A percentile compares a stretch with the other conserved stretches of the same genome.
phyloP scores from a whole-genome alignment of 1,140 invertebrate genomes.

The Pseudoatta argentina region DNA sequence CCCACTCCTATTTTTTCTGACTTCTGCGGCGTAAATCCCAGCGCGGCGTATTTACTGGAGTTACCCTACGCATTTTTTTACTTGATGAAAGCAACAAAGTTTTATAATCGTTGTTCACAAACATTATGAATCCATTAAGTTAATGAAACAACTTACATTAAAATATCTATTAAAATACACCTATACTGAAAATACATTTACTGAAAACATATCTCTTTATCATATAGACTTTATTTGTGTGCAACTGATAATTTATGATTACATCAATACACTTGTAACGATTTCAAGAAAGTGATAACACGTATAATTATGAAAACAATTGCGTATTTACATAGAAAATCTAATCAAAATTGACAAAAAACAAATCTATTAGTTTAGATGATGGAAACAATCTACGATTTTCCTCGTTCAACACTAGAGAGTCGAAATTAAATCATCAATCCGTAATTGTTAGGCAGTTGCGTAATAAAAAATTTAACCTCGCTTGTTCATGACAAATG shows the following conservation, averaged over 20 bases:
- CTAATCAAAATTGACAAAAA: background rate
- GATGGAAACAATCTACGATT: background rate
- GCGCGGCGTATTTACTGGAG: too few species aligned
- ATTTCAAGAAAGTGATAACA: slow-evolving; percentile 11
- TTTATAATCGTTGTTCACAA: too few species aligned
- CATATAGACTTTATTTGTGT: background rate
- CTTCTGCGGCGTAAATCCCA: too few species aligned
- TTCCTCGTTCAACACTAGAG: background rate
- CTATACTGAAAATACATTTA: background rate
- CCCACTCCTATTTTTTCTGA: too few species aligned
- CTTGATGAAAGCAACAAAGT: background rate
- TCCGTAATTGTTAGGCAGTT: background rate
- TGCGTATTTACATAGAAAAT: slow-evolving; percentile 2
- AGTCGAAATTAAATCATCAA: slow-evolving; percentile 32
- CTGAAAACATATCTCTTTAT: background rate
- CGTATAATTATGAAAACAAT: slow-evolving; percentile 10
- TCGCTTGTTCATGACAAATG: slow-evolving; percentile 5
- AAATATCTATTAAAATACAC: background rate
- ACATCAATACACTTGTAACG: background rate
- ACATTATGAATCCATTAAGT: background rate
- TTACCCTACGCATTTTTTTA: background rate
- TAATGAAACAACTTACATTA: background rate
- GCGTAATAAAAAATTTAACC: slow-evolving; percentile 22
- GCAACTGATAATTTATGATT: slow-evolving; percentile 3
- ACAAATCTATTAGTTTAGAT: background rate